Base-by-base conservation (phyloP, 2,797 vertebrate genomes). In the Remorina albescens region DNA sequence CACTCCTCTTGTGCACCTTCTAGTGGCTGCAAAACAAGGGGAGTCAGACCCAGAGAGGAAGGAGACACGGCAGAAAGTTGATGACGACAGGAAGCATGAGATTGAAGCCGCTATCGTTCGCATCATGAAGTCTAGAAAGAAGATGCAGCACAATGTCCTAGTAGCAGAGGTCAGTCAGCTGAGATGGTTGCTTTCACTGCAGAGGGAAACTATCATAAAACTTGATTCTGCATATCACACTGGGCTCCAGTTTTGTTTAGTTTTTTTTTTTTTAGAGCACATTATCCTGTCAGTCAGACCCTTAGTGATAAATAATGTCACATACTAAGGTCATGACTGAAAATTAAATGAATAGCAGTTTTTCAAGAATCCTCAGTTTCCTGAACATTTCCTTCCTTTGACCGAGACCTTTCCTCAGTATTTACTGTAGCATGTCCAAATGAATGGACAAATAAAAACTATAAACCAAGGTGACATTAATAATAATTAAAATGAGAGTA, bases 71-170 rank as follows among this genome's bases (percentile, higher is more conserved):
- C 98, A 99, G 94, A 99, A 99, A 91, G 98, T 99, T 81, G 98
- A 99, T 21, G 98, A 99, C 19, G 98, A 99, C 95, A 94, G 98
- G 90, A 99, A 99, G 89, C 98, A 99, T 50, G 98, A 99, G 94
- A 99, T 99, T 70, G 98, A 99, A 93, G 98, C 98, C 82, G 98
- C 98, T 88, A 99, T 99, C 71, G 98, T 99, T 78, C 96, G 98
- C 87, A 99, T 99, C 94, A 99, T 99, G 98, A 99, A 99, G 92
- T 99, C 98, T 84, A 96, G 98, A 76, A 99, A 99, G 96, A 99
- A 99, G 94, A 99, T 99, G 98, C 98, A 99, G 80, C 98, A 99
- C 94, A 99, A 99, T 16, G 96, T 99, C 80, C 93, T 99, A 88
- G 98, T 99, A 95, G 97, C 98, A 94, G 98, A 99, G 98, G 98